Base-by-base conservation (phyloP, 64 coral and sea anemone species). In the Orbicella faveolata region DNA sequence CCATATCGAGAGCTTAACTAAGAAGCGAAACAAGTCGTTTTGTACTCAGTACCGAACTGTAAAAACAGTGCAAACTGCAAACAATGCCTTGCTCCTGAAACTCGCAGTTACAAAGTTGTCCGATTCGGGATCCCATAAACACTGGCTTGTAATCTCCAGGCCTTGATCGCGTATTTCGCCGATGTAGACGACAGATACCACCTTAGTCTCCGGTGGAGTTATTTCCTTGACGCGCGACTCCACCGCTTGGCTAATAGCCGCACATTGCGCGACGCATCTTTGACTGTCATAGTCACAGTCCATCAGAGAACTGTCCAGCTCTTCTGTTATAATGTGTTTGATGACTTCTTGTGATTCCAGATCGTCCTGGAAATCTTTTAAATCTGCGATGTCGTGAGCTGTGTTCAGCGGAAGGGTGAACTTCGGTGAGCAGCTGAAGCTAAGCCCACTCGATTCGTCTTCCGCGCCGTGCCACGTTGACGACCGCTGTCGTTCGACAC, bases 131-230 rank as follows among this genome's bases (percentile, higher is more conserved):
- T 97, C 91, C 95, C 95, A 97, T 64, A 97, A 65, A 30, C 95
- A 97, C 72, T 97, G 95, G 52, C 92, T 97, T 0, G 95, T 97
- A 2, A 97, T 87, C 41, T 97, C 95, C 33, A 97, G 90, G n/a
- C 95, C 95, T 72, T 97, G 95, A 75, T 97, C 95, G 10, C 95
- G 91, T 63, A 97, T 83, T 53, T 97, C 95, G 1, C 95, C 95
- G 23, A 97, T 97, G 55, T 91, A 97, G 2, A 88, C 95, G 3
- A 97, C 88, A 3, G 86, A 82, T 12, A 97, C 83, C n/a, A 97
- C 74, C 62, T 97, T 97, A 1, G 95, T 94, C 13, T 89, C 66
- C n/a, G 64, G 34, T 4, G 70, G 34, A 62, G 66, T 88, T 63
- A 94, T 52, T 54, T 30, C 52, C 63, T 91, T 93, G 2, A 97